Conservation (phyloP, 2,113 vertebrate species). For the Hipposideros armiger region DNA sequence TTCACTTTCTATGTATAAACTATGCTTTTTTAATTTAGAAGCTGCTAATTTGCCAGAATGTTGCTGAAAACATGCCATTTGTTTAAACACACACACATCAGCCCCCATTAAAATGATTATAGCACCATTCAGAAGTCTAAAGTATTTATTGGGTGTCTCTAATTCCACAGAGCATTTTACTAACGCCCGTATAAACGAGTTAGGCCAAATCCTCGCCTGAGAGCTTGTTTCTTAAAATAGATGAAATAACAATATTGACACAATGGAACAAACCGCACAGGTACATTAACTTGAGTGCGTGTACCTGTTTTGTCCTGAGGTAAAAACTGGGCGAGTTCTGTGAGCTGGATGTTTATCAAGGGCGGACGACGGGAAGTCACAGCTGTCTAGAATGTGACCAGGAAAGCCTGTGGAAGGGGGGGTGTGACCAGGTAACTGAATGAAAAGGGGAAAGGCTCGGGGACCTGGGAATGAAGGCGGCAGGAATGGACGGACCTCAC, state of each 20-base stretch:
- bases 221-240: conserved; percentile 45
- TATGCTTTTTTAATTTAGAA: conserved; percentile 70
- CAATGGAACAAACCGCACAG: not conserved
- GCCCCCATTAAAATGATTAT: conserved; percentile 71
- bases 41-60: conserved; percentile 80
- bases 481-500: not conserved
- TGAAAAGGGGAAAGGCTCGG: not conserved
- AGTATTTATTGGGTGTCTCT: conserved; percentile 77
- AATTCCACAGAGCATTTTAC: conserved; percentile 55
- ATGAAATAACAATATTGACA: not conserved
- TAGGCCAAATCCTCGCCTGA: conserved; percentile 18
- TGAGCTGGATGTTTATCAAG: not conserved
- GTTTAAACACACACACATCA: conserved; percentile 71
- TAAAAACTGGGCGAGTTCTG: not conserved
- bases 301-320: not conserved
- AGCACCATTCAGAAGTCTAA: conserved; percentile 61
- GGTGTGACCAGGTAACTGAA: not conserved
- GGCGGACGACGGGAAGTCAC: not conserved
- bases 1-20: conserved; percentile 69
- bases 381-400: not conserved
- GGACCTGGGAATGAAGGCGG: not conserved
- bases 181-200: conserved; percentile 48
- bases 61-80: conserved; percentile 75
- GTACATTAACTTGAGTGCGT: not conserved
- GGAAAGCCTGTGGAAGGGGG: not conserved